Evolutionary conservation across 2,797 vertebrate species (phyloP), one percentile per base, ranked within the genome.

Genomic region (Macropus fuliginosus): DNA sequence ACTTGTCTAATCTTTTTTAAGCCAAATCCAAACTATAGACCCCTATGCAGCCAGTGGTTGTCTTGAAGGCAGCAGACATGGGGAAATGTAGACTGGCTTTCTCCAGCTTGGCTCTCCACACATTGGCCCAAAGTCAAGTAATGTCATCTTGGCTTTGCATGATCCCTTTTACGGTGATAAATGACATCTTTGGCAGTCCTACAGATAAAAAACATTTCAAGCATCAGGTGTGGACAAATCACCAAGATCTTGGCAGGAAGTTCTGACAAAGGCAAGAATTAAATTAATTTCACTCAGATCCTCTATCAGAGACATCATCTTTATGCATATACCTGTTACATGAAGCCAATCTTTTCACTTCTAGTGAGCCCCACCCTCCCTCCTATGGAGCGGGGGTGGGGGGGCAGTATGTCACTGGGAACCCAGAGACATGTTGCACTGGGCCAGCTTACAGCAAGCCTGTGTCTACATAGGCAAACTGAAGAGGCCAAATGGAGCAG

Each of bases 1-100:
- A 40, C 34, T 18, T 74, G 66, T 1, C 18, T 74, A 74, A 40
- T n/a, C n/a, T 40, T 40, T n/a, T 40, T 27, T 27, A n/a, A 66
- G 12, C 31, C 11, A 62, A 66, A 21, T 2, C 1, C 74, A 81
- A 81, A 46, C 18, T 81, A 81, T 13, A 40, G 0, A 24, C 40
- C 16, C 8, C 21, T 81, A 40, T 46, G 18, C 54, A 96, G 96
- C 92, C 93, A 92, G 96, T 98, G 97, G 96, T 92, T 95, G 93
- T 31, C 93, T 96, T 91, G 55, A 94, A 97, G 94, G 95, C 87
- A 27, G 29, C 31, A 95, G 90, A 95, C 96, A 95, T 95, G 93
- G 55, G 95, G 97, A 98, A 98, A 98, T 97, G 97, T 87, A 92
- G 94, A 93, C 96, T 98, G 97, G 95, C 97, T 98, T 98, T 81